A percentile compares a stretch with the other conserved stretches of the same genome.
These are phyloP conservation scores for Anas platyrhynchos DNA, from an alignment of 2,113 vertebrate species.

Conservation along the genomic window DNA sequence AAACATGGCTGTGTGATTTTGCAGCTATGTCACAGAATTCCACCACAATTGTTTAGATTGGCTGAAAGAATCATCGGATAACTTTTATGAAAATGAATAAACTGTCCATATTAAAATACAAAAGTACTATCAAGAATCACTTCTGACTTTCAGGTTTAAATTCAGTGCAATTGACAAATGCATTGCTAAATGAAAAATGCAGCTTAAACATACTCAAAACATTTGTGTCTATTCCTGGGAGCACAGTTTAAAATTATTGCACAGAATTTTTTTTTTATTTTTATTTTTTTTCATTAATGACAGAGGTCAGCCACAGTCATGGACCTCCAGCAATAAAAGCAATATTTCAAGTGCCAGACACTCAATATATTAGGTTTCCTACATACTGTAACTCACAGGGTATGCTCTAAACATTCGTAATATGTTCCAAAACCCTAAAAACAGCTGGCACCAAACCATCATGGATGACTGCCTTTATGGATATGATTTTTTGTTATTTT, in stretches of 20 bases:
- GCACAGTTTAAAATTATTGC: slow-evolving; percentile 87
- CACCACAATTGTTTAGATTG: slow-evolving; percentile 67
- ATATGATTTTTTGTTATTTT: slow-evolving; percentile 63
- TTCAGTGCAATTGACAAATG: slow-evolving; percentile 86
- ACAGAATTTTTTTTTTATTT: slow-evolving; percentile 80
- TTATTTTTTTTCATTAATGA: slow-evolving; percentile 77
- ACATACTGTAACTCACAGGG: slow-evolving; percentile 72
- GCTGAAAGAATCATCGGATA: slow-evolving; percentile 70
- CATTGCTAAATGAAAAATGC: slow-evolving; percentile 80
- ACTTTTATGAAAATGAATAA: slow-evolving; percentile 77
- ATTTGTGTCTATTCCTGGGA: slow-evolving; percentile 87
- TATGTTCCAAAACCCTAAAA: slow-evolving; percentile 72
- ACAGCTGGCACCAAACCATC: slow-evolving; percentile 75
- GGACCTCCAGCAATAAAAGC: slow-evolving; percentile 80
- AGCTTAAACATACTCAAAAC: slow-evolving; percentile 83
- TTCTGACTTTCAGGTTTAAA: slow-evolving; percentile 82
- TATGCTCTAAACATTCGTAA: slow-evolving; percentile 71
- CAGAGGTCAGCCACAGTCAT: slow-evolving; percentile 80
- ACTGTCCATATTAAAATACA: slow-evolving; percentile 84
- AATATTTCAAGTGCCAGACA: slow-evolving; percentile 82
- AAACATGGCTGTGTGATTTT: slow-evolving; percentile 69
- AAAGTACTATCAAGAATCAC: slow-evolving; percentile 84
- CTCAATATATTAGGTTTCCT: slow-evolving; percentile 78
- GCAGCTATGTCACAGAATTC: slow-evolving; percentile 75
- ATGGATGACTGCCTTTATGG: slow-evolving; percentile 65